Evolutionary conservation across 2,888 invertebrate genomes (phyloP).

Genomic region (Saturnia pavonia): DNA sequence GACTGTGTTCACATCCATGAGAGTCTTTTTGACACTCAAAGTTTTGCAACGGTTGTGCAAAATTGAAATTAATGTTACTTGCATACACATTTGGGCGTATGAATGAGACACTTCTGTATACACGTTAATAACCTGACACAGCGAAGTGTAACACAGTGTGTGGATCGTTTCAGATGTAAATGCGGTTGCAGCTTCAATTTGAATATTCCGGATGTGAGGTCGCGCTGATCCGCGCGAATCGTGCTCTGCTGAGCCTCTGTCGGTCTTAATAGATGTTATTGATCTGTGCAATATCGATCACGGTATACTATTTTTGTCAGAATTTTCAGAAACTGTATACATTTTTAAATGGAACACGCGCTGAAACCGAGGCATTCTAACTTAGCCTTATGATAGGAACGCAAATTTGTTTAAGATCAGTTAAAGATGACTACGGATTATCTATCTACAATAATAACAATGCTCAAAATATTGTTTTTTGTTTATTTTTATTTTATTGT

Average conservation of each 20-base stretch:
- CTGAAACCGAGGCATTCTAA: background rate
- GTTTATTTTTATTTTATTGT: too few species aligned
- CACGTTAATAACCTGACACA: conserved; percentile 7
- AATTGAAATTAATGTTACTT: too few species aligned
- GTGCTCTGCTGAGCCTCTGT: conserved; percentile 8
- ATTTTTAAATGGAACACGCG: too few species aligned
- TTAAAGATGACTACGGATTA: too few species aligned
- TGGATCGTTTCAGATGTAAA: conserved; percentile 38
- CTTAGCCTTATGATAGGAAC: background rate
- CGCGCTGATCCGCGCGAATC: background rate
- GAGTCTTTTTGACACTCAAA: too few species aligned
- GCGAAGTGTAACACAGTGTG: conserved; percentile 29
- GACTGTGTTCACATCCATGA: too few species aligned
- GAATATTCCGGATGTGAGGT: conserved; percentile 19
- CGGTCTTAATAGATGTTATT: background rate
- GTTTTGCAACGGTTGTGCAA: too few species aligned
- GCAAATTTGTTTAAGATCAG: too few species aligned
- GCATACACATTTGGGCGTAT: background rate
- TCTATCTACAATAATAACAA: too few species aligned
- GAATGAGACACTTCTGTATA: background rate
- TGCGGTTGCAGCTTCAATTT: conserved; percentile 25
- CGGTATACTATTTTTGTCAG: background rate
- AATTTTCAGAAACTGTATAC: background rate
- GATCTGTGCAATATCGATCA: background rate
- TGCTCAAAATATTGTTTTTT: too few species aligned